Evolutionary conservation across 2,888 invertebrate genomes (phyloP).

Genomic region (Aricia artaxerxes): DNA sequence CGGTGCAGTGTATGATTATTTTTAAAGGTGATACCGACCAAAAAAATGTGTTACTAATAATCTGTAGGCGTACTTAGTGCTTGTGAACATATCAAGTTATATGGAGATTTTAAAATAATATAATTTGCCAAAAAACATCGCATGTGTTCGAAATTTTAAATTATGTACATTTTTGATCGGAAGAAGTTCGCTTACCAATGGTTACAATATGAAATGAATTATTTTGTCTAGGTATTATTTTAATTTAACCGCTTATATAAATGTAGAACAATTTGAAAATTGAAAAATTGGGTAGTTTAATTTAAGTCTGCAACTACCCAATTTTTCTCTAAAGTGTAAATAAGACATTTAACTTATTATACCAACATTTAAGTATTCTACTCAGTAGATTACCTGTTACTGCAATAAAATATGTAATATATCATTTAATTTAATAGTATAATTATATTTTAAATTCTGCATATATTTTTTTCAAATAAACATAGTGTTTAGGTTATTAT

Average conservation of each 20-base stretch:
- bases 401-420: neutral
- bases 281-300: neutral
- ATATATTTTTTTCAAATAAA: neutral
- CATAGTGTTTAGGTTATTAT: neutral
- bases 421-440: constrained; percentile 13
- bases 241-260: neutral
- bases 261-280: neutral
- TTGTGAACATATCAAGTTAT: constrained; percentile 37
- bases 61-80: constrained; percentile 32
- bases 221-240: neutral
- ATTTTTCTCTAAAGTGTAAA: neutral
- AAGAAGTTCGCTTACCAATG: neutral
- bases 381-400: constrained; percentile 9
- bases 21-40: constrained; percentile 36
- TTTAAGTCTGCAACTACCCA: neutral
- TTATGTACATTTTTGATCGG: neutral
- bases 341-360: neutral
- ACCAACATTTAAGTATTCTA: neutral
- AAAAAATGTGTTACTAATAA: constrained; percentile 34
- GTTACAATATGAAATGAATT: neutral
- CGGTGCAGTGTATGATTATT: constrained; percentile 55
- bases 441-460: constrained; percentile 13
- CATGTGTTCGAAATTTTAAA: constrained; percentile 21
- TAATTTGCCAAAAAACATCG: constrained; percentile 21
- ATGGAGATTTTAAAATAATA: constrained; percentile 1